Evolutionary conservation across 2,888 invertebrate species (phyloP).

Genomic region (Eristalis tenax): DNA sequence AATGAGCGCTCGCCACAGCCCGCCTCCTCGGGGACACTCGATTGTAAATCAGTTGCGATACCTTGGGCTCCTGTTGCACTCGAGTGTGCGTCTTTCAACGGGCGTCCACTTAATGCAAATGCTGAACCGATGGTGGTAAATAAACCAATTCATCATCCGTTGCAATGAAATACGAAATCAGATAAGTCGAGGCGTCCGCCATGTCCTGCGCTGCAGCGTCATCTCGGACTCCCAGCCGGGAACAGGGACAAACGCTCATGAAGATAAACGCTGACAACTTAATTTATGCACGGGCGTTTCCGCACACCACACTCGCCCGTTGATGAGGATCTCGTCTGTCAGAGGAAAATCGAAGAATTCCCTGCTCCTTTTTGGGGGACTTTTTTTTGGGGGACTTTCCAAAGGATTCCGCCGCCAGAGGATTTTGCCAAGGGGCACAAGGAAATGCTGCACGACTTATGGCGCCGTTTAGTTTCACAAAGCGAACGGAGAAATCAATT

Average conservation of each 20-base stretch:
- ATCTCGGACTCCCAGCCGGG: not conserved
- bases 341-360: not conserved
- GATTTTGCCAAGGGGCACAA: not conserved
- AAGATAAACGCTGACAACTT: not conserved
- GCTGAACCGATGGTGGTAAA: conserved; percentile 21
- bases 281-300: conserved; percentile 19
- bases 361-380: not conserved
- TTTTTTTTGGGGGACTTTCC: conserved; percentile 17
- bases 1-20: not conserved
- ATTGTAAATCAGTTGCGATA: not conserved
- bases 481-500: conserved; percentile 35
- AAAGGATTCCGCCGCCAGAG: not conserved
- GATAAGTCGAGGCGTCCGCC: not conserved
- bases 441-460: not conserved
- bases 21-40: not conserved
- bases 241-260: not conserved
- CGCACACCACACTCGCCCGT: not conserved
- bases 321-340: not conserved
- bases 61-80: not conserved
- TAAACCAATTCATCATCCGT: conserved; percentile 31
- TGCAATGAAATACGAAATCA: conserved; percentile 30
- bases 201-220: not conserved
- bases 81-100: not conserved
- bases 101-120: not conserved
- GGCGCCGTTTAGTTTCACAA: not conserved